Evolutionary conservation across 2,888 invertebrate species (phyloP), one percentile per base, ranked within the genome.

Genomic region (Cancer borealis): DNA sequence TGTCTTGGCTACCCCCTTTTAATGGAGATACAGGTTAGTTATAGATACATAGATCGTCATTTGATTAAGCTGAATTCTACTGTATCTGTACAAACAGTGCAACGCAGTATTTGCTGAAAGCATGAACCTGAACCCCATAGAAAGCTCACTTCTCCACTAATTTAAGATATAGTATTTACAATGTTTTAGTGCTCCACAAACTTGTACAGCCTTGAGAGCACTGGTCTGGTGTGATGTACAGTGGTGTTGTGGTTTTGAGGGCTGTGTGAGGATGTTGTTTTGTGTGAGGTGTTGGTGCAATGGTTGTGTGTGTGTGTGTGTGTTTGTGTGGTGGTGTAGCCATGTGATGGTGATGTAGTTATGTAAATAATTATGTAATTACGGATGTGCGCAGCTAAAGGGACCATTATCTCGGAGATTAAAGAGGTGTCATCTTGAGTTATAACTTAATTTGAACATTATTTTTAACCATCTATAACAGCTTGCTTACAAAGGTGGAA

Each of bases 101-200:
- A n/a, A 66, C n/a, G n/a, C 4, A n/a, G n/a, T 66, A 66, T 66
- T 66, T 66, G 66, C n/a, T 66, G 66, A 66, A n/a, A n/a, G n/a
- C n/a, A 66, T 66, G n/a, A 66, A 66, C 66, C 66, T 66, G 66
- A 66, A 66, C n/a, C 66, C 66, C 66, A 66, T n/a, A 66, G 4
- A 66, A 39, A 66, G 66, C 21, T 17, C 66, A 66, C 21, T 66
- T 6, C n/a, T n/a, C 21, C 66, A 66, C 0, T n/a, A 66, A 0
- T 14, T 6, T 3, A n/a, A n/a, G 17, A 66, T 54, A 54, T 12
- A 66, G n/a, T n/a, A n/a, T 66, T 66, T 5, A 6, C 6, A 21
- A 21, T 21, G 21, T n/a, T 6, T 66, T 66, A n/a, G n/a, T 1
- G 66, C 4, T 66, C n/a, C 6, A 66, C 14, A 54, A 14, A 3